These are phyloP conservation scores for Glaucomys volans DNA, from an alignment of 2,113 vertebrate species.

Conservation along the genomic window DNA sequence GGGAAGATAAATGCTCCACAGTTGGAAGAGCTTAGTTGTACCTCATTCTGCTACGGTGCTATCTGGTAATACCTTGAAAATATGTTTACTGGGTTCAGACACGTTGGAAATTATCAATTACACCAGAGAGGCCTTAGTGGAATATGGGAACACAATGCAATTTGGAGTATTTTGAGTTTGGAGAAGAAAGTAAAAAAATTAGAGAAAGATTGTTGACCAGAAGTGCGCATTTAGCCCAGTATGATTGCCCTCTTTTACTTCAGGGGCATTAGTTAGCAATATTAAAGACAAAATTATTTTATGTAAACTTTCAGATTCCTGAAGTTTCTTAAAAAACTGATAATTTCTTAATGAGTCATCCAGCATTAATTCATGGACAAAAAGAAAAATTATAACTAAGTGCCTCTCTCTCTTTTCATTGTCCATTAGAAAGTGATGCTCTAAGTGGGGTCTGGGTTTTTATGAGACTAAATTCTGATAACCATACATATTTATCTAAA, in stretches of 20 bases:
- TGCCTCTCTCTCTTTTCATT: neutral
- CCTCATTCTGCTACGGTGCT: neutral
- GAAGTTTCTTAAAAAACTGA: neutral
- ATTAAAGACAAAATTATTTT: neutral
- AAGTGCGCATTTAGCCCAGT: neutral
- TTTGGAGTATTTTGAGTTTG: neutral
- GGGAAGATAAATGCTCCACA: neutral
- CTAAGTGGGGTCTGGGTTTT: neutral
- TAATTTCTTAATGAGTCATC: neutral
- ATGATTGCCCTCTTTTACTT: neutral
- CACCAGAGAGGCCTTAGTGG: rapidly evolving
- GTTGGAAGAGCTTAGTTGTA: neutral
- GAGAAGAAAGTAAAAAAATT: neutral
- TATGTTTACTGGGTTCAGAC: neutral
- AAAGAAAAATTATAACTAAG: neutral
- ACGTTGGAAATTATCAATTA: neutral
- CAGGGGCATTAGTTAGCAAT: neutral
- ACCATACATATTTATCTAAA: neutral
- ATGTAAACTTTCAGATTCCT: neutral
- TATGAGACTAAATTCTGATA: neutral
- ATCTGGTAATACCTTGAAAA: neutral
- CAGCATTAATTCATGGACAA: neutral
- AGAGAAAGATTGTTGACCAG: neutral
- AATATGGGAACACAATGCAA: too few relatives aligned
- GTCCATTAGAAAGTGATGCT: neutral